Base-by-base conservation (phyloP, 2,797 vertebrate species). In the Lepidocolaptes lacrymiger region DNA sequence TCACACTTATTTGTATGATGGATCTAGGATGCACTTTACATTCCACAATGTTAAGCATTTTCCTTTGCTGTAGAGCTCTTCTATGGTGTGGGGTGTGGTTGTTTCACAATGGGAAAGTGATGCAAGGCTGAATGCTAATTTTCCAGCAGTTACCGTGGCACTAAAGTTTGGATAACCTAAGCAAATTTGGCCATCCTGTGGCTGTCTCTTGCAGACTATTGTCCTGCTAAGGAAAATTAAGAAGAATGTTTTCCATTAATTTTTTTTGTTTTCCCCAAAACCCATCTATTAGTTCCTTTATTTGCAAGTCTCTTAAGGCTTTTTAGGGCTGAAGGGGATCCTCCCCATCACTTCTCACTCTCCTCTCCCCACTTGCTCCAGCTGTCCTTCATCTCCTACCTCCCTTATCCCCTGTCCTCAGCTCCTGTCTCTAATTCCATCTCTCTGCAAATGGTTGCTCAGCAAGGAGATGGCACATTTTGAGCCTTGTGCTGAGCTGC, bases 181-280 rank as follows among this genome's bases (percentile, higher is more conserved):
- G 41, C 3, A 67, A 84, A 87, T 69, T 10, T 41, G 3, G 1
- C 17, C 10, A 16, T 62, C 22, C 7, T 67, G 10, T 0, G 0
- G 7, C 34, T 62, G 5, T 39, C 27, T 61, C 54, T 87, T 74
- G 30, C 49, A 48, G n/a, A 52, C 20, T 12, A 1, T 43, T 68
- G 9, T 44, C 39, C 49, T 64, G 23, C 44, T 55, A 61, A 68
- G 26, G 37, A 64, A 75, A 58, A 69, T 39, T 19, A 4, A 64
- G 37, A 39, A 64, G 37, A 75, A 54, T 17, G 5, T 36, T 82
- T 58, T 11, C 22, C 32, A 20, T 52, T 68, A 41, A 26, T 91
- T 12, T 49, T 12, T 2, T 58, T 23, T 34, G 17, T 51, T 88
- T 79, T 20, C 8, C 6, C 2, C 0, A 2, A 46, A 58, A 30